Percentiles rank a stretch among this genome's conserved stretches.
phyloP scores from a whole-genome alignment of 2,888 invertebrate species.

The Trisateles emortualis region DNA sequence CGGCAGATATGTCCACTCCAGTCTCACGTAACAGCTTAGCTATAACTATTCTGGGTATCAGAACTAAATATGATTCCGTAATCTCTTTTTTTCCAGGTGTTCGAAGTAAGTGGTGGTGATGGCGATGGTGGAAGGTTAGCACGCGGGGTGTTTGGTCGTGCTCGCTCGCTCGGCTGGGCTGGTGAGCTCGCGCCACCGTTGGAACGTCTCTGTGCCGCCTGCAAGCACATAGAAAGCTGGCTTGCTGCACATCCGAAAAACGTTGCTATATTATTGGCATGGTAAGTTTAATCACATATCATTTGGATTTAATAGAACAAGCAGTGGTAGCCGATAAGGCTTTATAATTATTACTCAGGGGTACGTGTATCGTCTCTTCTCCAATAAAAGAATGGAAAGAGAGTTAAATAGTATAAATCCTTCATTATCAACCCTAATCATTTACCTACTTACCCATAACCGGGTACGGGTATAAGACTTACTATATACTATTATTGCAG shows the following conservation, averaged over 20 bases:
- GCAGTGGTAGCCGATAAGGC: not conserved
- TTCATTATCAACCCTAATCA: no score
- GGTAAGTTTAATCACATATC: conserved; percentile 75
- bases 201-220: conserved; percentile 95
- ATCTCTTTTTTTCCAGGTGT: conserved; percentile 87
- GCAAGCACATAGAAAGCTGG: conserved; percentile 98
- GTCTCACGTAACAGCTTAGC: no score
- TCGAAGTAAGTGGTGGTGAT: conserved; percentile 93
- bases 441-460: no score
- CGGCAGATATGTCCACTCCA: no score
- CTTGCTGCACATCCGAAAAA: conserved; percentile 93
- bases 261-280: conserved; percentile 95
- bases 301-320: not conserved
- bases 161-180: conserved; percentile 94
- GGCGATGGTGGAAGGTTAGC: conserved; percentile 87
- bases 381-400: no score
- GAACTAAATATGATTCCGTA: not conserved
- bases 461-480: no score
- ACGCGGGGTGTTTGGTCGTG: conserved; percentile 89
- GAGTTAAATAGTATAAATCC: no score
- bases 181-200: conserved; percentile 95
- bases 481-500: no score
- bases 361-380: no score
- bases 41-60: no score
- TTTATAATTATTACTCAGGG: no score